A percentile compares a stretch with the other conserved stretches of the same genome.
phyloP scores from a whole-genome alignment of 2,797 vertebrate genomes.

The Chiloscyllium punctatum region DNA sequence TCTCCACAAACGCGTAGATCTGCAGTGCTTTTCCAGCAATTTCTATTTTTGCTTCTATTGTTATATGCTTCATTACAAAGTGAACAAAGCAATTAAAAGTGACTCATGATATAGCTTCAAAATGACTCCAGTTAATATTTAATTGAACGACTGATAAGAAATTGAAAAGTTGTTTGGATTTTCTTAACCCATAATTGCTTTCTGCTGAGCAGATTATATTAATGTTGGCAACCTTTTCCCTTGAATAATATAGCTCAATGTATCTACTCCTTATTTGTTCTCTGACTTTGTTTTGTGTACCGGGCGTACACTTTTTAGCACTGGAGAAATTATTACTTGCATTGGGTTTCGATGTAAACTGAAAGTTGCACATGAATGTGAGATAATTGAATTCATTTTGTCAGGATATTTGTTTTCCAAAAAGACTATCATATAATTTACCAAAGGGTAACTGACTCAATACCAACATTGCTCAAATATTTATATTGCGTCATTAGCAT shows the following conservation, averaged over 20 bases:
- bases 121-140: background rate
- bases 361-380: background rate
- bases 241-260: background rate
- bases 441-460: background rate
- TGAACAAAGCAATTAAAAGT: background rate
- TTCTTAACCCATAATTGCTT: background rate
- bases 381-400: background rate
- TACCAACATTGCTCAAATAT: background rate
- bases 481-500: background rate
- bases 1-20: too few relatives aligned
- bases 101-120: background rate
- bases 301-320: background rate
- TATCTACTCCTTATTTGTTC: background rate
- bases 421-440: background rate
- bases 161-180: background rate
- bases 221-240: background rate
- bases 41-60: background rate
- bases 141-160: too few relatives aligned
- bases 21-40: background rate
- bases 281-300: background rate
- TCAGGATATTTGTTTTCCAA: background rate
- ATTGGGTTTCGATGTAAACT: background rate
- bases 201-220: background rate
- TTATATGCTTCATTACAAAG: too few relatives aligned
- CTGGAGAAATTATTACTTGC: background rate